Evolutionary conservation across 1,140 invertebrate species (phyloP).

Genomic region (Drosophila nigromelanica): DNA sequence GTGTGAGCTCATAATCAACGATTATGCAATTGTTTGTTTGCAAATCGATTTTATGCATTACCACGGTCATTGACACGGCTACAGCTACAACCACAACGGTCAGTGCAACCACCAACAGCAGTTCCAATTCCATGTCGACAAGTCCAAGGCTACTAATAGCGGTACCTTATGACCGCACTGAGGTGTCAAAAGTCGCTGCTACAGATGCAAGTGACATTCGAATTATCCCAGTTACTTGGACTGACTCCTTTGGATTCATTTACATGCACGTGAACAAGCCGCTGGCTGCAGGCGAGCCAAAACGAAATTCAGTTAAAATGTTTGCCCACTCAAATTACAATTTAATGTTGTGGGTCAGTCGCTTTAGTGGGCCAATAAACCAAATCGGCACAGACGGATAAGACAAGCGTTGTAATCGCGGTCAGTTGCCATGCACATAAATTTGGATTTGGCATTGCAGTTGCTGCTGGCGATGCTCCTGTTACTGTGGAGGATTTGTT

Average conservation of each 20-base stretch:
- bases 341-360: conserved; percentile 80
- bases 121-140: conserved; percentile 41
- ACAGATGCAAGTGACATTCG: conserved; percentile 57
- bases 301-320: conserved; percentile 72
- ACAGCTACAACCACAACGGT: conserved; percentile 5
- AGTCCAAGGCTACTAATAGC: conserved; percentile 15
- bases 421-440: conserved; percentile 63
- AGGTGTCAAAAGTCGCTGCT: conserved; percentile 65
- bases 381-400: conserved; percentile 57
- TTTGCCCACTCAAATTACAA: conserved; percentile 81
- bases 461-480: conserved; percentile 15
- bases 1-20: conserved; percentile 34
- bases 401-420: conserved; percentile 49
- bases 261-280: conserved; percentile 38
- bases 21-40: conserved; percentile 62
- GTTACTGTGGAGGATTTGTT: conserved; percentile 43
- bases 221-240: conserved; percentile 60
- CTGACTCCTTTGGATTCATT: conserved; percentile 35
- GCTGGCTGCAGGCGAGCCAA: conserved; percentile 11
- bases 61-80: conserved; percentile 35
- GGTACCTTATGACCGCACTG: conserved; percentile 41
- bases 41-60: conserved; percentile 67
- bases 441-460: conserved; percentile 69
- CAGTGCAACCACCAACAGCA: conserved; percentile 40
- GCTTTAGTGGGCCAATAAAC: conserved; percentile 80